Conservation (phyloP, 2,113 vertebrate genomes). For the Hydrolagus affinis region DNA sequence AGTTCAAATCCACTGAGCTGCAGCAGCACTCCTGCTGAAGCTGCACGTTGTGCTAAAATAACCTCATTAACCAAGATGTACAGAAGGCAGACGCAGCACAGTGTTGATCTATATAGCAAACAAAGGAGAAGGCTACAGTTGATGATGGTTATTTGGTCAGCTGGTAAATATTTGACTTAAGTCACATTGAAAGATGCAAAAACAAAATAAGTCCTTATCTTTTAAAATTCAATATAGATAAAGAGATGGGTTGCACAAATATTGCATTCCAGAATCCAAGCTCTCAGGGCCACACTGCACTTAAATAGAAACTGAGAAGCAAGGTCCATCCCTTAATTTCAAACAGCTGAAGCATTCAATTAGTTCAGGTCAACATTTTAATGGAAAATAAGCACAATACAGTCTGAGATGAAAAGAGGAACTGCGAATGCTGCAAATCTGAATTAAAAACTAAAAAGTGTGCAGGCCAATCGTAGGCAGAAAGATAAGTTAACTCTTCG, state of each 20-base stretch:
- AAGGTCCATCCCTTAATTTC: background rate
- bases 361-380: conserved; percentile 13
- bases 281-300: background rate
- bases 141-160: conserved; percentile 37
- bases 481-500: no score
- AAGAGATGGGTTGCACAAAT: conserved; percentile 29
- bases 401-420: no score
- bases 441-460: no score
- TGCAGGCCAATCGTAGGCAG: no score
- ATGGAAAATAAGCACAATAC: background rate
- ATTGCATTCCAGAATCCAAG: conserved; percentile 11
- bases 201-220: conserved; percentile 46
- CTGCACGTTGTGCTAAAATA: conserved; percentile 54
- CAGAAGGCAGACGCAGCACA: conserved; percentile 44
- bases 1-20: conserved; percentile 53
- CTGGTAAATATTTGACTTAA: conserved; percentile 40
- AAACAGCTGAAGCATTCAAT: conserved; percentile 9
- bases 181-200: conserved; percentile 34
- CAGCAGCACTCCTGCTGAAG: conserved; percentile 45
- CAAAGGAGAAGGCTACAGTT: conserved; percentile 36
- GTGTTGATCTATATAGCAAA: conserved; percentile 42
- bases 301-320: background rate
- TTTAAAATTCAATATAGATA: conserved; percentile 41
- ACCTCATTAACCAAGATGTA: conserved; percentile 50
- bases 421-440: no score